phyloP scores from a whole-genome alignment of 2,888 invertebrate species.

The Nephrotoma appendiculata region DNA sequence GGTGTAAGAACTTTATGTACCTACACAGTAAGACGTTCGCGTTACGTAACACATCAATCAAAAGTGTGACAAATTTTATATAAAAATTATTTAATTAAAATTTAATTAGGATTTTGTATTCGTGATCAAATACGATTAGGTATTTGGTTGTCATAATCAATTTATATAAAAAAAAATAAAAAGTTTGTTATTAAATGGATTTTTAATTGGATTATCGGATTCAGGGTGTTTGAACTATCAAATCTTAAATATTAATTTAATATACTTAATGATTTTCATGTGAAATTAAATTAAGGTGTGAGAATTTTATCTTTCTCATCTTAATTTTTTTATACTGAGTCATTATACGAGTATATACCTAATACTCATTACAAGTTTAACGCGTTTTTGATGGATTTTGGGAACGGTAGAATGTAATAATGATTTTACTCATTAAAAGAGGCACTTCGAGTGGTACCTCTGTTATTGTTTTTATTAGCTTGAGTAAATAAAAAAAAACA shows the following conservation, averaged over 20 bases:
- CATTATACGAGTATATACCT: neutral
- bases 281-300: neutral
- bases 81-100: neutral
- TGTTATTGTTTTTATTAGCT: no score
- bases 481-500: no score
- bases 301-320: neutral
- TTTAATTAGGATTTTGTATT: neutral
- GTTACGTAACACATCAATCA: neutral
- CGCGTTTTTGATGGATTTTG: neutral
- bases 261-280: neutral
- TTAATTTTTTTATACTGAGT: neutral
- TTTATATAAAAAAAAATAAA: neutral
- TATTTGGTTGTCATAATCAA: neutral
- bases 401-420: neutral
- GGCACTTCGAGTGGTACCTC: neutral
- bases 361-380: neutral
- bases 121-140: neutral
- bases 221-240: neutral
- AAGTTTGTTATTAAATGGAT: neutral
- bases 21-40: neutral
- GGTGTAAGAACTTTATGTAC: neutral
- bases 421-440: neutral
- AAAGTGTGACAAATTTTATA: neutral
- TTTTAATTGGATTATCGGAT: neutral
- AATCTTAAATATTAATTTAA: neutral